phyloP scores from a whole-genome alignment of 1,140 invertebrate species.

The Drosophila ercepeae region DNA sequence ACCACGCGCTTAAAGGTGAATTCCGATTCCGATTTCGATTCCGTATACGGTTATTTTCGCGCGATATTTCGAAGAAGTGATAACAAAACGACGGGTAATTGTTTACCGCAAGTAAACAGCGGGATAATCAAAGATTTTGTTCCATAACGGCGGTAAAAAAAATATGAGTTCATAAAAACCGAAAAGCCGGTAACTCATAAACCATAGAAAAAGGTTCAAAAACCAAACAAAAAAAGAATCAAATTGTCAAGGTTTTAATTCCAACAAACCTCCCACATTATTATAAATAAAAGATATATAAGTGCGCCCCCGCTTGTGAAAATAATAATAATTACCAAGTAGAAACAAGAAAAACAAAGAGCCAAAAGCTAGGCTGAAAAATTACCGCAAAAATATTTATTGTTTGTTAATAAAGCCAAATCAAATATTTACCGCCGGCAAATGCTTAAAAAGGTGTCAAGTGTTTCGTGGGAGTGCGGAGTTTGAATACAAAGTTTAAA shows the following conservation, averaged over 20 bases:
- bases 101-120: background rate
- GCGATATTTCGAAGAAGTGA: conserved; percentile 14
- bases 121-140: background rate
- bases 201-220: background rate
- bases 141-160: background rate
- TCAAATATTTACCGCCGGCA: conserved; percentile 40
- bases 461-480: conserved; percentile 32
- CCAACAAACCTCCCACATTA: no score
- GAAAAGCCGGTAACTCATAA: background rate
- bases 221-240: background rate
- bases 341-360: background rate
- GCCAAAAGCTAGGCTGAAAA: background rate
- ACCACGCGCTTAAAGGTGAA: conserved; percentile 2
- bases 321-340: background rate
- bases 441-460: conserved; percentile 32
- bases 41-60: conserved; percentile 21
- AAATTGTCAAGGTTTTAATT: background rate
- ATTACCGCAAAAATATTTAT: conserved; percentile 25
- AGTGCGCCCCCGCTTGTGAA: background rate
- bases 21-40: conserved; percentile 4
- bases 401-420: conserved; percentile 29
- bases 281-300: no score
- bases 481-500: conserved; percentile 4
- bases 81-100: background rate
- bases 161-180: background rate